Conservation (phyloP, 2,113 vertebrate species). For the Grammomys surdaster region DNA sequence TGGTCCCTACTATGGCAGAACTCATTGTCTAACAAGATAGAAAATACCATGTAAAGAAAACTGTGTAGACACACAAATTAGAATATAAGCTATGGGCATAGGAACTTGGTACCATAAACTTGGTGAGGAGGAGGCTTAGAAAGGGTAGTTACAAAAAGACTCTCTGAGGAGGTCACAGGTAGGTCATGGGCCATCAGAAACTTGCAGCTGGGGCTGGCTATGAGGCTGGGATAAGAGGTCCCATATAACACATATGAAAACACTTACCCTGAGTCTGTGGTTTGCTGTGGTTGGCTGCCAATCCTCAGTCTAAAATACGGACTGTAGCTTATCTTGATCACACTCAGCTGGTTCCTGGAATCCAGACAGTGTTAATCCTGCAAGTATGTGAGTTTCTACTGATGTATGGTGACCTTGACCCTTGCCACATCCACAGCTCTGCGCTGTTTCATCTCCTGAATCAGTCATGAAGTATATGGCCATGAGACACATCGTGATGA, state of each 20-base stretch:
- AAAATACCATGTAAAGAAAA: neutral
- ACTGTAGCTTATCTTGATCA: constrained; percentile 67
- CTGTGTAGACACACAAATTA: neutral
- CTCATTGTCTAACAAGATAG: neutral
- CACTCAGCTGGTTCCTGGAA: constrained; percentile 49
- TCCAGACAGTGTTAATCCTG: constrained; percentile 72
- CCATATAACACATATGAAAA: constrained; percentile 48
- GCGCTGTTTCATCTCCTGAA: constrained; percentile 36
- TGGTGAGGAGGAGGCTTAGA: neutral
- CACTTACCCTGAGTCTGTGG: constrained; percentile 43
- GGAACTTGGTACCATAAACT: neutral
- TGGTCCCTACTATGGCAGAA: neutral
- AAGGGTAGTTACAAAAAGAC: neutral
- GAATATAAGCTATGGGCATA: neutral
- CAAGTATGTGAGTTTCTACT: constrained; percentile 58
- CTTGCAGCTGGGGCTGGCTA: neutral
- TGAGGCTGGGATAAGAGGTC: constrained; percentile 29
- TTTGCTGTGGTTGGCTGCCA: constrained; percentile 42
- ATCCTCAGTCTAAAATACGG: neutral
- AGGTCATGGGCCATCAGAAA: neutral
- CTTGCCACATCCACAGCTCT: constrained; percentile 4
- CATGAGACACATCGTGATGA: neutral
- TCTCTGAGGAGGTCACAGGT: neutral
- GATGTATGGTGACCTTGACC: constrained; percentile 50
- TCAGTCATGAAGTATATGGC: neutral